Conservation (phyloP, 2,797 vertebrate genomes). For the Enteromius radiatus region DNA sequence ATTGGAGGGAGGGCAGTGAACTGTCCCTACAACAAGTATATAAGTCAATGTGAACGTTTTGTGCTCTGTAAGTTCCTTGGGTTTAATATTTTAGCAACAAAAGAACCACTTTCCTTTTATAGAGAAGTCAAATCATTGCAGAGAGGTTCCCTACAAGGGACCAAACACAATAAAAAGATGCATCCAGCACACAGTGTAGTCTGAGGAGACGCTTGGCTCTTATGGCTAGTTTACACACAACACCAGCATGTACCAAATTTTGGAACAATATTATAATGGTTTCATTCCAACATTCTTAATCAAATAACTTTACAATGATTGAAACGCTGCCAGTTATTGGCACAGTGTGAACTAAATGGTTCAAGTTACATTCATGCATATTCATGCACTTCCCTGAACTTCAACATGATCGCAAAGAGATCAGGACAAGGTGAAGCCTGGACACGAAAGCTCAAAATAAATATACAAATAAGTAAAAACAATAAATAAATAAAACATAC, state of each 20-base stretch:
- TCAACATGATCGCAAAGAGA: background rate
- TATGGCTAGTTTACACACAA: background rate
- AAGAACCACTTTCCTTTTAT: conserved; percentile 10
- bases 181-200: conserved; percentile 14
- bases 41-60: conserved; percentile 17
- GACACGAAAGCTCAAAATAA: background rate
- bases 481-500: background rate
- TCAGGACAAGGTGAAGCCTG: background rate
- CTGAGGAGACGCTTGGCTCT: conserved; percentile 30
- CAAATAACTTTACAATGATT: background rate
- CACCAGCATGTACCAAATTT: background rate
- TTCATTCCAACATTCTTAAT: background rate
- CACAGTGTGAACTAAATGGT: background rate
- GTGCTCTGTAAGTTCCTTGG: conserved; percentile 9
- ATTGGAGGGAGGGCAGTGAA: background rate
- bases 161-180: conserved; percentile 34
- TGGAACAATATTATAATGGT: background rate
- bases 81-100: conserved; percentile 9
- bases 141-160: conserved; percentile 34
- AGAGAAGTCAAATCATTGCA: background rate
- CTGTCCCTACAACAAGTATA: background rate
- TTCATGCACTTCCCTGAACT: background rate
- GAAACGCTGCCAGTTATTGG: background rate
- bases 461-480: background rate
- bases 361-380: background rate